phyloP scores from a whole-genome alignment of 2,888 invertebrate species.

The Phrixothrix hirtus region DNA sequence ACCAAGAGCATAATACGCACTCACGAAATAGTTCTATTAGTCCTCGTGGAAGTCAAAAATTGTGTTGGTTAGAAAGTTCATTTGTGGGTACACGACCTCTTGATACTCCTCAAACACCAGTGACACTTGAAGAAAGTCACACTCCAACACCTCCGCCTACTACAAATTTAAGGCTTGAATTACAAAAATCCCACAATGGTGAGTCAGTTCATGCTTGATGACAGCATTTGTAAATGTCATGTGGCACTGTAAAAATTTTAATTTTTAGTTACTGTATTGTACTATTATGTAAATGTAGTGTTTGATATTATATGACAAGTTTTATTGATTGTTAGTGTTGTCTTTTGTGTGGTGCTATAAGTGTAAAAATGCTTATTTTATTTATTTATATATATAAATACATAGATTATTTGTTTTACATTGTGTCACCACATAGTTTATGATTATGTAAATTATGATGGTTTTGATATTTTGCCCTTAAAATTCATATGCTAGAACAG shows the following conservation, averaged over 20 bases:
- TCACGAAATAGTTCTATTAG: slow-evolving; percentile 41
- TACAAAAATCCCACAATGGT: slow-evolving; percentile 53
- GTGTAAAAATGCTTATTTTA: slow-evolving; percentile 20
- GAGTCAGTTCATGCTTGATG: slow-evolving; percentile 55
- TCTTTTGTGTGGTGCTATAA: slow-evolving; percentile 29
- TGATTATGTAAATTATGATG: slow-evolving; percentile 53
- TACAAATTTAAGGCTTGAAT: slow-evolving; percentile 59
- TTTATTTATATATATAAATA: slow-evolving; percentile 18
- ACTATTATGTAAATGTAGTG: slow-evolving; percentile 22
- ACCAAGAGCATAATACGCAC: slow-evolving; percentile 10
- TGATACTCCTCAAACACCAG: slow-evolving; percentile 83
- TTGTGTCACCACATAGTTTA: slow-evolving; percentile 55
- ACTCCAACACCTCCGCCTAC: slow-evolving; percentile 46
- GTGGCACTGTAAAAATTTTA: slow-evolving; percentile 14
- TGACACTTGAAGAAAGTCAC: slow-evolving; percentile 51
- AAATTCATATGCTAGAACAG: not conserved
- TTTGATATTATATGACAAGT: slow-evolving; percentile 8
- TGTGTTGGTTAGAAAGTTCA: slow-evolving; percentile 92
- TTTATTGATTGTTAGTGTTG: slow-evolving; percentile 20
- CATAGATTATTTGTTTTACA: too few relatives aligned
- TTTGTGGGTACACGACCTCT: slow-evolving; percentile 85
- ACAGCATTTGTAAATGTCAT: slow-evolving; percentile 5
- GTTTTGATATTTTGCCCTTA: slow-evolving; percentile 48
- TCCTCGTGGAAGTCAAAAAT: slow-evolving; percentile 68
- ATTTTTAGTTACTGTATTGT: slow-evolving; percentile 15